Conservation (phyloP, 2,888 invertebrate species). For the Augiades crinisus region DNA sequence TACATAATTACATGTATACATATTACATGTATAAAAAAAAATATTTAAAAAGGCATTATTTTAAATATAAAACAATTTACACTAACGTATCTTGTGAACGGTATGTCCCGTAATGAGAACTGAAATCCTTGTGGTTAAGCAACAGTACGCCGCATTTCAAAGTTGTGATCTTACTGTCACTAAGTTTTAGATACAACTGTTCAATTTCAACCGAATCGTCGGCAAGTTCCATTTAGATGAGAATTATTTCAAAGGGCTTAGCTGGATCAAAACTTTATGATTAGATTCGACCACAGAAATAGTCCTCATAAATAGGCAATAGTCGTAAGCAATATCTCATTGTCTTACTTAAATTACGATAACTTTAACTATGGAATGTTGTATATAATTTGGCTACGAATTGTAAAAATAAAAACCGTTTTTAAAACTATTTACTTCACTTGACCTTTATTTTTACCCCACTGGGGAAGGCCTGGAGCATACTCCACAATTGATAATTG, state of each 20-base stretch:
- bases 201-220: slow-evolving; percentile 60
- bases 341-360: slow-evolving; percentile 62
- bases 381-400: too few species aligned
- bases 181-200: slow-evolving; percentile 46
- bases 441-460: too few species aligned
- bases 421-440: too few species aligned
- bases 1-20: too few species aligned
- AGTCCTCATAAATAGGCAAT: slow-evolving; percentile 76
- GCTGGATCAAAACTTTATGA: slow-evolving; percentile 68
- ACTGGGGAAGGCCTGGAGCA: too few species aligned
- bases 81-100: too few species aligned
- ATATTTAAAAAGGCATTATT: too few species aligned
- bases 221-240: slow-evolving; percentile 60
- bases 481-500: too few species aligned
- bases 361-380: too few species aligned
- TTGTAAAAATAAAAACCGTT: too few species aligned
- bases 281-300: slow-evolving; percentile 61
- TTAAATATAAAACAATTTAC: too few species aligned
- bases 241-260: slow-evolving; percentile 62
- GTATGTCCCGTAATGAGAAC: background rate
- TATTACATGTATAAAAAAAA: too few species aligned
- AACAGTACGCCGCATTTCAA: background rate
- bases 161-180: slow-evolving; percentile 24
- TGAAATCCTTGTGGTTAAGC: background rate
- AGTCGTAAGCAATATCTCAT: slow-evolving; percentile 55